phyloP scores from a whole-genome alignment of 2,113 vertebrate species.

The Alligator mississippiensis region DNA sequence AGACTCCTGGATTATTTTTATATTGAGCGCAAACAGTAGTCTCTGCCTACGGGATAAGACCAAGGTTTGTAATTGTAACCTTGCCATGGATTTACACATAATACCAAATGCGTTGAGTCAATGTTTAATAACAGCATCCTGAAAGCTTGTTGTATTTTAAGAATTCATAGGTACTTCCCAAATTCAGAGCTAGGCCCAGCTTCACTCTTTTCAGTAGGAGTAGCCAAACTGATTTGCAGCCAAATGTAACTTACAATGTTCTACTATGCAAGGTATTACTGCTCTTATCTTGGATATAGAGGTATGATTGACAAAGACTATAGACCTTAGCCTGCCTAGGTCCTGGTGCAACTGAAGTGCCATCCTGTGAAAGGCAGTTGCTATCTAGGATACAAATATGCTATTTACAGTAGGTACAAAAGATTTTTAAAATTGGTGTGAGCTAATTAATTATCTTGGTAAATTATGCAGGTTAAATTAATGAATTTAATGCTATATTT shows the following conservation, averaged over 20 bases:
- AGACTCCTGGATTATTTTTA: background rate
- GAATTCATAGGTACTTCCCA: conserved; percentile 31
- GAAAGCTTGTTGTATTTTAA: conserved; percentile 30
- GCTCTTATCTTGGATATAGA: background rate
- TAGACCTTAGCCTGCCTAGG: background rate
- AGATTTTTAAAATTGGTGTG: background rate
- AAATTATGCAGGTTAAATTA: background rate
- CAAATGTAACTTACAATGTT: background rate
- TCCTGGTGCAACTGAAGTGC: background rate
- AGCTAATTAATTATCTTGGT: background rate
- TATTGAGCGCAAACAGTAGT: conserved; percentile 5
- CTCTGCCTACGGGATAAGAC: background rate
- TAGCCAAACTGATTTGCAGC: background rate
- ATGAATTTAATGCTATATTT: background rate
- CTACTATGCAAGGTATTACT: background rate
- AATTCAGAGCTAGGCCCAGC: background rate
- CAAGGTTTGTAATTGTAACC: conserved; percentile 55
- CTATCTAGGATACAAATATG: background rate
- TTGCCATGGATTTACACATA: background rate
- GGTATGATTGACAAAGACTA: background rate
- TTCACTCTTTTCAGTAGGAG: background rate
- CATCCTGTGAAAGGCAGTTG: background rate
- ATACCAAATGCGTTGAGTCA: conserved; percentile 25
- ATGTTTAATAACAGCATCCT: conserved; percentile 25
- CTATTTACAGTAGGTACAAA: background rate